These are phyloP conservation scores for Drosophila novamexicana DNA, from an alignment of 1,140 invertebrate species.

Conservation along the genomic window DNA sequence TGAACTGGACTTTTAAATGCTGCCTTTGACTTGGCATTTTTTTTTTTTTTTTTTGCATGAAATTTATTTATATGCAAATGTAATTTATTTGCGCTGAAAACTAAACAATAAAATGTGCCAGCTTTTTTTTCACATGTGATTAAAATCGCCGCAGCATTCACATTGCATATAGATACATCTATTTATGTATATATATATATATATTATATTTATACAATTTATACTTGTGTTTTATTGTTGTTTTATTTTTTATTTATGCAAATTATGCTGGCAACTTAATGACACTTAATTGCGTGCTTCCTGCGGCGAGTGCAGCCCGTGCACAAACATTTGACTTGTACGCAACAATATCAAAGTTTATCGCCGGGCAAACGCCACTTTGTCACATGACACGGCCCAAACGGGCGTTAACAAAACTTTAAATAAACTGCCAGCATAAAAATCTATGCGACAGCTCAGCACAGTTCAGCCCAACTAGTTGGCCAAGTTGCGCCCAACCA, in stretches of 20 bases:
- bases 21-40: conserved; percentile 68
- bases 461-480: conserved; percentile 9
- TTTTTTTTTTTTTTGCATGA: conserved; percentile 39
- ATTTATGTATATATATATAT: conserved; percentile 34
- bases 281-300: conserved; percentile 67
- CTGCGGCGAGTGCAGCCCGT: conserved; percentile 8
- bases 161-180: conserved; percentile 28
- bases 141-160: conserved; percentile 42
- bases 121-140: conserved; percentile 70
- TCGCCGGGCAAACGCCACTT: conserved; percentile 66
- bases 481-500: conserved; percentile 19
- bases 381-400: conserved; percentile 73
- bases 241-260: conserved; percentile 53
- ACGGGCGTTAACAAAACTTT: conserved; percentile 58
- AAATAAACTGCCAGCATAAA: conserved; percentile 47
- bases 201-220: conserved; percentile 47
- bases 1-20: conserved; percentile 78
- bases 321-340: conserved; percentile 1
- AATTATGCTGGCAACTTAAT: conserved; percentile 64
- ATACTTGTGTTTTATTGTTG: background rate
- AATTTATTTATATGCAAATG: conserved; percentile 81
- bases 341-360: conserved; percentile 54
- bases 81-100: conserved; percentile 45
- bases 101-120: conserved; percentile 73
- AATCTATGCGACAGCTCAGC: conserved; percentile 30